Conservation (phyloP, 2,888 invertebrate genomes). For the Polydrusus pterygomalis region DNA sequence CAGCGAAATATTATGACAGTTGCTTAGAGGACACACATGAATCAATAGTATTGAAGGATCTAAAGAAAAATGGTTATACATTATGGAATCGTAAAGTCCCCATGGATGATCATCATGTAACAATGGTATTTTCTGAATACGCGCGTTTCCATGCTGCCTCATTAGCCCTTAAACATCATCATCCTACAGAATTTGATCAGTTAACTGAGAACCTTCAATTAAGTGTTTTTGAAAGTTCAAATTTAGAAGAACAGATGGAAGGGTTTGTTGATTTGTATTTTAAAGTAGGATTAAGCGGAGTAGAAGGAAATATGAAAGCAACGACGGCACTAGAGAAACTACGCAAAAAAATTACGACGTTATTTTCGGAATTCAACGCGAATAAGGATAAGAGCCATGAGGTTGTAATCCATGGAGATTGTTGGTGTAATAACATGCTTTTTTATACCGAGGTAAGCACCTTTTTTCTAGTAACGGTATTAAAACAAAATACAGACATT, state of each 20-base stretch:
- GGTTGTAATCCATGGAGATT: conserved; percentile 62
- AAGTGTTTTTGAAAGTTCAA: conserved; percentile 33
- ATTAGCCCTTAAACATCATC: conserved; percentile 61
- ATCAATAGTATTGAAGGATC: conserved; percentile 62
- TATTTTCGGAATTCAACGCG: not conserved
- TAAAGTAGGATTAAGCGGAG: conserved; percentile 30
- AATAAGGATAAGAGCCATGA: not conserved
- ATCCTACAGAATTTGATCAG: conserved; percentile 58
- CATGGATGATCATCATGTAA: conserved; percentile 63
- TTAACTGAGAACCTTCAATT: conserved; percentile 31
- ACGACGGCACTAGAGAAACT: conserved; percentile 10
- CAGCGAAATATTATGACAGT: conserved; percentile 51
- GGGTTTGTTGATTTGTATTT: conserved; percentile 18
- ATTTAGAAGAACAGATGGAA: not conserved
- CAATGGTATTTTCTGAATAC: conserved; percentile 62
- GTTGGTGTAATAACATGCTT: conserved; percentile 64
- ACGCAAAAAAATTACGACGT: not conserved
- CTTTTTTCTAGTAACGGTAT: too few species aligned
- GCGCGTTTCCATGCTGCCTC: conserved; percentile 65
- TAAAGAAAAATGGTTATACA: conserved; percentile 59
- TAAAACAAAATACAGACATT: too few species aligned
- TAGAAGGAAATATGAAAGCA: conserved; percentile 31
- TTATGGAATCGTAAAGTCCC: conserved; percentile 61
- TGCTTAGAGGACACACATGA: conserved; percentile 43
- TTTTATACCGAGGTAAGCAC: conserved; percentile 57